phyloP scores from a whole-genome alignment of 1,140 invertebrate genomes.

The Rhopalosiphum padi region DNA sequence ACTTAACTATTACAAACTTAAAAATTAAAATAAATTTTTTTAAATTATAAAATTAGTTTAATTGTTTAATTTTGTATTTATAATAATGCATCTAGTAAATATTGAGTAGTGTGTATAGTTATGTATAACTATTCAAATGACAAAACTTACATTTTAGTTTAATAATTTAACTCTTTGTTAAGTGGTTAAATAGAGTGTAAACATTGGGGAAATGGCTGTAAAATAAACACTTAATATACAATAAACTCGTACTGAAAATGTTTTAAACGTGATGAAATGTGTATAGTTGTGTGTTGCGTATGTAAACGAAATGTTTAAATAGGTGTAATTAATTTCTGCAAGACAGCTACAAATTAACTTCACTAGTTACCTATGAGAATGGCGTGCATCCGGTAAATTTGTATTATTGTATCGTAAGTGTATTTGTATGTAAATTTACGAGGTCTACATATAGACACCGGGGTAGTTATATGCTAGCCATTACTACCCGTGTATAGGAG shows the following conservation, averaged over 20 bases:
- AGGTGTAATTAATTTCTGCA: not conserved
- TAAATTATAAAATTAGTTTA: not conserved
- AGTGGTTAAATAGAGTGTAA: not conserved
- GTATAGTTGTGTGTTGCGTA: not conserved
- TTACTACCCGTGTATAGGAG: not conserved
- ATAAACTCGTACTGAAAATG: not conserved
- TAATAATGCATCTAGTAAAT: not conserved
- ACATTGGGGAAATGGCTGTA: not conserved
- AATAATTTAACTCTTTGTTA: not conserved
- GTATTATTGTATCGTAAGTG: not conserved
- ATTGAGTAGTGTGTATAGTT: not conserved
- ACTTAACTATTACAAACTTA: not conserved
- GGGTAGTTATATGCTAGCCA: not conserved
- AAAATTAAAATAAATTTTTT: not conserved
- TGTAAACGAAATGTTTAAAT: slow-evolving; percentile 13
- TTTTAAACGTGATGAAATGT: not conserved
- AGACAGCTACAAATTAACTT: slow-evolving; percentile 4
- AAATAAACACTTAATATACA: not conserved
- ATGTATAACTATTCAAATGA: not conserved
- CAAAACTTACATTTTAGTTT: not conserved
- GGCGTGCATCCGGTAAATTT: not conserved
- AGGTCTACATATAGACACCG: not conserved
- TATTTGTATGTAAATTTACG: not conserved
- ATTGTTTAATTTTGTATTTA: not conserved
- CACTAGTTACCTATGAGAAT: not conserved